Base-by-base conservation (phyloP, 2,113 vertebrate genomes). In the Saccopteryx bilineata region DNA sequence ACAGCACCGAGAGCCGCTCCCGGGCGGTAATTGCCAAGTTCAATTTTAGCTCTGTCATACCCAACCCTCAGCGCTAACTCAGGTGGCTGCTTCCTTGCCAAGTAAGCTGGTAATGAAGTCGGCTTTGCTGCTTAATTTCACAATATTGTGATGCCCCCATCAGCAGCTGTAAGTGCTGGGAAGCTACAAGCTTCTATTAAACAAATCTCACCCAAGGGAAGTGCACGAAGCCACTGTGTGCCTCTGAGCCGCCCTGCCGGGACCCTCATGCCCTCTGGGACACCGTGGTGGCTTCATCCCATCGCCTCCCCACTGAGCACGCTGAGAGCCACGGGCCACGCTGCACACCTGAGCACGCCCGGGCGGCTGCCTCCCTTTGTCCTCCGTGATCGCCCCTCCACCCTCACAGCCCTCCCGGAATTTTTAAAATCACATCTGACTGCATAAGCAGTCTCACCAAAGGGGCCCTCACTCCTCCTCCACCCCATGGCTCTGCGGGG, bases 21-120 rank as follows among this genome's bases (percentile, higher is more conserved):
- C 56, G 94, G 98, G 97, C 63, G 18, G 98, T 98, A 98, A 98
- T 98, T 99, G 98, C 98, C 98, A 98, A 98, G 98, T 98, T 98
- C 98, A 98, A 96, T 98, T 98, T 98, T 98, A 99, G 98, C 98
- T 98, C 98, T 98, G 98, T 98, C 98, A 98, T 93, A 97, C 90
- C 98, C 97, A 97, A 97, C 98, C 98, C 58, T 78, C 33, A 96
- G 97, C 96, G 93, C 97, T 98, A 98, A 98, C 98, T 97, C 96
- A 82, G 91, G 94, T 69, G 3, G 96, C 94, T 98, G 98, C 98
- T 96, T 98, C 96, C 94, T 97, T 97, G 97, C 98, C 98, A 98
- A 98, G 98, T 98, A 98, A 97, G 98, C 97, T 97, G 98, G 98
- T 98, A 98, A 98, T 97, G 98, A 98, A 98, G 96, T 31, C 95